Evolutionary conservation across 2,113 vertebrate genomes (phyloP).

Genomic region (Tricholaema leucomelas): DNA sequence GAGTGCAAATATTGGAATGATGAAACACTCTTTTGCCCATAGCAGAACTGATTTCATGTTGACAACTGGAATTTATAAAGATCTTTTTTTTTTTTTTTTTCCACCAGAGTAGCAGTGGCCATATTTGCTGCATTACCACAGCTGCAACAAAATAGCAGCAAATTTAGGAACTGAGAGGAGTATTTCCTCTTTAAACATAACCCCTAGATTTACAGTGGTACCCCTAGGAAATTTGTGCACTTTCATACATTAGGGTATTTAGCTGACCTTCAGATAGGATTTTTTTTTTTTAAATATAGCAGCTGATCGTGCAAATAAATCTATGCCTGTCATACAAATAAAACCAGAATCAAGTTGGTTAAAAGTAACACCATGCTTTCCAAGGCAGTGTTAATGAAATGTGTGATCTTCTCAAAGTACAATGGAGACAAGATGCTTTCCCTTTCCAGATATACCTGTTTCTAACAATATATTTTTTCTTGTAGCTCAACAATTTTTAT

Average conservation of each 20-base stretch:
- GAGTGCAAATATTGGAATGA: conserved; percentile 65
- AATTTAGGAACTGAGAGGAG: not conserved
- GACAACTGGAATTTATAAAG: conserved; percentile 59
- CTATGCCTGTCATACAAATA: not conserved
- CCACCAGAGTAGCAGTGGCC: not conserved
- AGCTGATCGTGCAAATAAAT: not conserved
- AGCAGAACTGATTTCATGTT: conserved; percentile 66
- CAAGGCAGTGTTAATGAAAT: not conserved
- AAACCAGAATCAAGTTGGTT: not conserved
- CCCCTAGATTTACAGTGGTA: not conserved
- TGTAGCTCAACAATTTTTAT: not conserved
- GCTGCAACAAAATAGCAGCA: not conserved
- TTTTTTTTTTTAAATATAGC: not conserved
- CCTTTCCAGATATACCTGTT: not conserved
- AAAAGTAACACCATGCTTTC: not conserved
- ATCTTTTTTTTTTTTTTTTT: conserved; percentile 7
- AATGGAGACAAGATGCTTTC: not conserved
- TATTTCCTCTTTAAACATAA: not conserved
- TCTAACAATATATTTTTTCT: not conserved
- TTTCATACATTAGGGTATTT: not conserved
- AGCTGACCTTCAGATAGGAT: not conserved
- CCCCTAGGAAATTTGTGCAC: not conserved
- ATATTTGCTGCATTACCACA: conserved; percentile 24
- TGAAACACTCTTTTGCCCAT: conserved; percentile 47
- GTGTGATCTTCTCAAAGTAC: not conserved